Evolutionary conservation across 2,797 vertebrate species (phyloP), one percentile per base, ranked within the genome.

Genomic region (Micrastur ruficollis): DNA sequence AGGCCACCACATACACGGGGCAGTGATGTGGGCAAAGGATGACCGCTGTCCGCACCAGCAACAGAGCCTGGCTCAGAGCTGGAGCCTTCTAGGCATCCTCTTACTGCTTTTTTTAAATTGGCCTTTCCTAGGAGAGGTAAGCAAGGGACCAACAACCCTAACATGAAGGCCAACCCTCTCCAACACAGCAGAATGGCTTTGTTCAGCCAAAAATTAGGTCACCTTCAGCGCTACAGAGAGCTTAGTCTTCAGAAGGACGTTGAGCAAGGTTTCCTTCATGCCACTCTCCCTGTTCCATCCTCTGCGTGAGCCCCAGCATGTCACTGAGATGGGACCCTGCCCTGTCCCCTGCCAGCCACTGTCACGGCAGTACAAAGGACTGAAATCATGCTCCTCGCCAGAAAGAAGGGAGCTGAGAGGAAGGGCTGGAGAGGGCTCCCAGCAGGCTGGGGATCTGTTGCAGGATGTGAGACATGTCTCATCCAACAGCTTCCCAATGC

Each of bases 401-500:
- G 55, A n/a, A 46, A 31, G 65, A 19, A 16, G n/a, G 29, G 8
- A n/a, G 56, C n/a, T 3, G 3, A 14, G 13, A 38, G 16, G 47
- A 49, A 65, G 14, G 40, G 21, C 50, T 26, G 49, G 31, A 56
- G 58, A 56, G 42, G 31, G 59, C 36, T 61, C 53, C 38, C 2
- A 5, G 73, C 36, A 34, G 66, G 47, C 46, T n/a, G 63, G 47
- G 27, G 38, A 61, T 32, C 55, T 70, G 46, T 12, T 38, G 46
- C 27, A 29, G 55, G 63, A 40, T 2, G 3, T 1, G 1, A 44
- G 27, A n/a, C 2, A 1, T 17, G 27, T 38, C 49, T 34, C 23
- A 62, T 23, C 56, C 56, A 70, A 62, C 32, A 58, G 36, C 38
- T n/a, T 44, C 38, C 59, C 32, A 38, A 14, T 1, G 3, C 12